Base-by-base conservation (phyloP, 2,888 invertebrate species). In the Agrilus mali region DNA sequence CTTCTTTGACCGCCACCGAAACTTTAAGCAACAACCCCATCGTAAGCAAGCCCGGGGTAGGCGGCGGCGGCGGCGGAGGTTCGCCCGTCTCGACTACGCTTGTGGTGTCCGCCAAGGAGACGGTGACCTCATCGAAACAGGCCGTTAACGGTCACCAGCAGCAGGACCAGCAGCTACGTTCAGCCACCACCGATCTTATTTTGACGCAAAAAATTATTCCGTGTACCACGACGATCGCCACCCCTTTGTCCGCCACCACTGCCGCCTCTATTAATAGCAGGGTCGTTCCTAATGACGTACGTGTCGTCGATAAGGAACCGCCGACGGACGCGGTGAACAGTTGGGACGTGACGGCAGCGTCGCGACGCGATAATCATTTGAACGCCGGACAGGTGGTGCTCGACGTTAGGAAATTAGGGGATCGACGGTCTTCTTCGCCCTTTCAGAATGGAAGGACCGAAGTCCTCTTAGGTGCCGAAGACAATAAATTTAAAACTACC, bases 361-460 rank as follows among this genome's bases (percentile, higher is more conserved):
- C 40, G 31, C 31, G 33, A 33, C 27, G 27, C 27, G 27, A 27
- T 27, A 27, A 27, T 27, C 27, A 27, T 10, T 27, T 27, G 10
- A 27, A 27, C 27, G 27, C 17, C 40, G 42, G 36, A 33, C 27
- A 27, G 27, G 27, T 27, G 27, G 54, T 50, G 56, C 65, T 68
- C 60, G 73, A 71, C 57, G 70, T 70, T 50, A 67, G 69, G 47
- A 67, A 66, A 50, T 63, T 61, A 48, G 68, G 60, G 58, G 68
- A 58, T 58, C 65, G 62, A 55, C 64, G 73, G 50, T 67, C 72
- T 31, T 73, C 74, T 50, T 74, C 74, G 54, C 75, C 76, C 36
- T 75, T 74, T 63, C 71, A 73, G 53, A 84, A 84, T 78, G 84
- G 85, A 40, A 71, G 82, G 53, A 81, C 81, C 57, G 85, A 85